A percentile compares a stretch with the other conserved stretches of the same genome.
phyloP scores from a whole-genome alignment of 1,140 invertebrate genomes.

The Drosophila punjabiensis region DNA sequence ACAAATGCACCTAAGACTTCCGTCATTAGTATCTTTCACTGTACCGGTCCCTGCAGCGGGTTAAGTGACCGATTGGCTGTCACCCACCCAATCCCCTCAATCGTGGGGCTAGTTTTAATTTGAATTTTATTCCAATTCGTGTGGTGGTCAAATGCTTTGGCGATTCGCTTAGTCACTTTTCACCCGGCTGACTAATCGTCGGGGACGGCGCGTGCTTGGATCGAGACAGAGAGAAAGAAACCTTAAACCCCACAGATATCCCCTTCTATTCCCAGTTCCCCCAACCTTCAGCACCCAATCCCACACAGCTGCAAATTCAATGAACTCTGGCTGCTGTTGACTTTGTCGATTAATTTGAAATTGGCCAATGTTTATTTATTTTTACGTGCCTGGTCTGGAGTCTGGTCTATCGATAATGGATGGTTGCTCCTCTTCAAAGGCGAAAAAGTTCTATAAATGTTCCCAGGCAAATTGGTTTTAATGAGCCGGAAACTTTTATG shows the following conservation, averaged over 20 bases:
- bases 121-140: conserved; percentile 59
- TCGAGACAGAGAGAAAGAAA: conserved; percentile 13
- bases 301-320: conserved; percentile 40
- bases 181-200: conserved; percentile 63
- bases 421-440: conserved; percentile 30
- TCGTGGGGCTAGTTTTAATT: conserved; percentile 55
- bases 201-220: conserved; percentile 46
- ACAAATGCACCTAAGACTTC: background rate
- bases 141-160: conserved; percentile 17
- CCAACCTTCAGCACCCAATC: conserved; percentile 6
- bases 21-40: background rate
- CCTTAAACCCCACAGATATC: conserved; percentile 17
- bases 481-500: conserved; percentile 48
- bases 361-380: conserved; percentile 53
- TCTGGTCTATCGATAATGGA: conserved; percentile 9
- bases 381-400: conserved; percentile 10
- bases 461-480: conserved; percentile 48
- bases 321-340: conserved; percentile 53
- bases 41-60: conserved; percentile 7
- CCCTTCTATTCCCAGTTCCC: background rate
- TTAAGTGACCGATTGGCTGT: conserved; percentile 40
- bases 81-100: background rate
- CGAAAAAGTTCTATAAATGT: conserved; percentile 42
- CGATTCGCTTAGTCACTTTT: conserved; percentile 61
- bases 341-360: conserved; percentile 51